Evolutionary conservation across 2,113 vertebrate genomes (phyloP), one percentile per base, ranked within the genome.

Genomic region (Hemibagrus wyckioides): DNA sequence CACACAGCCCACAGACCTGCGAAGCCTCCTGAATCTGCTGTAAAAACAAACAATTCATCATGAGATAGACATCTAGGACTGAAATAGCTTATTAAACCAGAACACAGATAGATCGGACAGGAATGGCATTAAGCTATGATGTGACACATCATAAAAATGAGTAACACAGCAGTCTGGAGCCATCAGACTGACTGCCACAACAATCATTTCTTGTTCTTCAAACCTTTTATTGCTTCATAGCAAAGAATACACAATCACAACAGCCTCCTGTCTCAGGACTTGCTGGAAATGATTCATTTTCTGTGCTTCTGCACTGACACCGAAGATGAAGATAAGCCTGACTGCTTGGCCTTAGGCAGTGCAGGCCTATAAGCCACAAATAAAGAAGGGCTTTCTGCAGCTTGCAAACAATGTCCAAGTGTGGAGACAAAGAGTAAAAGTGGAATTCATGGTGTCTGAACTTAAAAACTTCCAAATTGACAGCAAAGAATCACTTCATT

Each of bases 1-100:
- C 92, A 91, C 44, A 17, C 92, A 89, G 92, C 94, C 93, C 94
- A 95, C 93, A 90, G 91, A 93, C 88, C 91, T 88, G 88, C 87
- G 92, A 90, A 80, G 91, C 90, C 91, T 92, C 90, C 90, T 89
- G 89, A 94, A 93, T 87, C 91, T 92, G 85, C 75, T 88, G 80
- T 86, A 77, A 85, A 89, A 90, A 92, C 87, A 92, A 88, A 80
- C 87, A 86, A 79, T 52, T 75, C 71, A 83, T 77, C 69, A 57
- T 15, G 4, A 90, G 91, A 73, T 9, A 59, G 75, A 88, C 69
- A 30, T 14, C 54, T 41, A 88, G 89, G 85, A 87, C 69, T 52
- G 82, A 56, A 81, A 56, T 30, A 84, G 81, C 71, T 83, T 84
- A 87, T 79, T 67, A 67, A n/a, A 52, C 36, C 21, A n/a, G 14